Evolutionary conservation across 2,113 vertebrate genomes (phyloP), one percentile per base, ranked within the genome.

Genomic region (Tautogolabrus adspersus): DNA sequence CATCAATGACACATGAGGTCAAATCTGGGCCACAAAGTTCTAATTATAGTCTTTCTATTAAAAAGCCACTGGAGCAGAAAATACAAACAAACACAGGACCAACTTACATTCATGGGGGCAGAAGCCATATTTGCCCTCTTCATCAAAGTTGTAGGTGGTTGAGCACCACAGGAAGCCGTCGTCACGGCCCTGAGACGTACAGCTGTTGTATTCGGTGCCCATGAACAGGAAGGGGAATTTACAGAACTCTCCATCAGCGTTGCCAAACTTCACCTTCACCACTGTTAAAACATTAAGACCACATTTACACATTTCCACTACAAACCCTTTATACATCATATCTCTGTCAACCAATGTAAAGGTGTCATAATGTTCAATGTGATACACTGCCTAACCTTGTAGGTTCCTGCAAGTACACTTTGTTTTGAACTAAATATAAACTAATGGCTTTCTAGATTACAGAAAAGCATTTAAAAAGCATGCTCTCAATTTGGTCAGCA

Each of bases 161-260:
- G 97, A 96, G 54, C 98, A 99, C 98, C 98, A 99, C 56, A 99
- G 94, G 91, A 99, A 99, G 70, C 98, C 98, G 1, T 99, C 98
- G 0, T 84, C 96, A 30, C 98, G 96, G 9, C 98, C 98, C 1
- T 95, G 91, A 0, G 95, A 88, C 0, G 98, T 99, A 60, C 98
- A 99, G 92, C 94, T 97, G 82, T 85, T 96, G 79, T 99, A 98
- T 75, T 99, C 97, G n/a, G 95, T 97, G 76, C 94, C 97, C 40
- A 94, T 95, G 91, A 99, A 99, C 72, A 95, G 87, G 94, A 99
- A 99, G 1, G 98, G 98, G 90, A 99, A 99, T 84, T 97, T 98
- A 82, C 98, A 99, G 88, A 97, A 99, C 82, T 99, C 97, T 3
- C 98, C 97, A 1, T 99, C 97, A 0, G 97, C 97, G 1, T 97